A percentile compares a stretch with the other conserved stretches of the same genome.
These are phyloP conservation scores for Ibycter americanus DNA, from an alignment of 2,797 vertebrate species.

Conservation along the genomic window DNA sequence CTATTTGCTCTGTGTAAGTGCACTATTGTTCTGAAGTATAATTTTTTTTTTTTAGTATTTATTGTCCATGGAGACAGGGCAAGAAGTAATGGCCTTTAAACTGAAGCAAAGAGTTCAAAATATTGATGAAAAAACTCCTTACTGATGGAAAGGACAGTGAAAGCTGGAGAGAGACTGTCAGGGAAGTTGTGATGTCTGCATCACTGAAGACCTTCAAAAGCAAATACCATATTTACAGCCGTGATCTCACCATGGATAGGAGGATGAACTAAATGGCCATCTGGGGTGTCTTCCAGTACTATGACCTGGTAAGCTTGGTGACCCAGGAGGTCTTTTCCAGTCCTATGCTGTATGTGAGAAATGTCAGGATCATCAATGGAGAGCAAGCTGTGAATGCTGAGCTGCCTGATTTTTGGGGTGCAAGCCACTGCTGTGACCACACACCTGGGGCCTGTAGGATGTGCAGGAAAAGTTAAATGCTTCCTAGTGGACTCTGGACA, in stretches of 20 bases:
- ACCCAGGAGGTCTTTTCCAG: neutral
- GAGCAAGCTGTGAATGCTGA: fast-evolving
- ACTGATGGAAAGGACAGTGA: neutral
- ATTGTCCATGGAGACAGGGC: neutral
- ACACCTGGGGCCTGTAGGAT: neutral
- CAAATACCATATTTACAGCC: neutral
- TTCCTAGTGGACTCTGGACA: neutral
- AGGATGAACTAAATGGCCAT: neutral
- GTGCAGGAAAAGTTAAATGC: neutral
- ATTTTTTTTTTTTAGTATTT: neutral
- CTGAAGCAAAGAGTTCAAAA: neutral
- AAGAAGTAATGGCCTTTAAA: neutral
- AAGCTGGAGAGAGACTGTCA: neutral
- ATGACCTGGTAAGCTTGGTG: neutral
- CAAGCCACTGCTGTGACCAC: neutral
- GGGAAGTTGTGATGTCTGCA: neutral
- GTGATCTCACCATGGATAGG: neutral
- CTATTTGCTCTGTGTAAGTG: neutral
- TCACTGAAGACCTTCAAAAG: neutral
- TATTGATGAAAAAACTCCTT: neutral
- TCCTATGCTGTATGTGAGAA: neutral
- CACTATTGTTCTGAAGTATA: neutral
- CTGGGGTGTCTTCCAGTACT: neutral
- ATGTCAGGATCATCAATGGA: neutral
- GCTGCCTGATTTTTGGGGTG: neutral